Base-by-base conservation (phyloP, 2,888 invertebrate genomes). In the Ganaspis brasiliensis region DNA sequence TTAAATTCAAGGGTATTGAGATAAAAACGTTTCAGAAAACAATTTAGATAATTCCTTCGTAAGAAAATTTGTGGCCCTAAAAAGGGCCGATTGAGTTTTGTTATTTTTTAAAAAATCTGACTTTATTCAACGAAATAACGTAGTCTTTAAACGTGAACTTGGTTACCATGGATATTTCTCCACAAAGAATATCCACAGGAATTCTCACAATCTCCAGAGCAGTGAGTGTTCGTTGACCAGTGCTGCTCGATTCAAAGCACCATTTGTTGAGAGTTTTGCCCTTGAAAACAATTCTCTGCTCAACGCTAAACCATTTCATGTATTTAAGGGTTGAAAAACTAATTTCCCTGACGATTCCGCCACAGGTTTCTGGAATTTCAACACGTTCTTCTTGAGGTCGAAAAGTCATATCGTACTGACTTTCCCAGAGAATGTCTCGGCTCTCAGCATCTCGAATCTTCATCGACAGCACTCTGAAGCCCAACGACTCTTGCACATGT, bases 11-110 rank as follows among this genome's bases (percentile, higher is more conserved):
- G n/a, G n/a, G n/a, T n/a, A n/a, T n/a, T n/a, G n/a, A n/a, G n/a
- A n/a, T n/a, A n/a, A n/a, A 35, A 6, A 6, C 4, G 1, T 6
- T n/a, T 49, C 5, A n/a, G 5, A 49, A 16, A 49, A 49, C 49
- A 49, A 49, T n/a, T n/a, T 49, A 49, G n/a, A n/a, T n/a, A n/a
- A 6, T 49, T 49, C 49, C 49, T n/a, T n/a, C 49, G 49, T 49
- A 3, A 49, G 16, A 49, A n/a, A n/a, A 52, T 52, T 52, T 16
- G 16, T 52, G 52, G 52, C 19, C 16, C 19, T 52, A 9, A 52
- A 19, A 19, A 52, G 52, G 52, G 19, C 52, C 52, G 52, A 52
- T 52, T 52, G 9, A 40, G 8, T 16, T 19, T 52, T 2, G 16
- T 52, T n/a, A 52, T 19, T 52, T 52, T 8, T 19, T 52, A 9